These are phyloP conservation scores for Nemotelus nigrinus DNA, from an alignment of 2,888 invertebrate species.

Conservation along the genomic window DNA sequence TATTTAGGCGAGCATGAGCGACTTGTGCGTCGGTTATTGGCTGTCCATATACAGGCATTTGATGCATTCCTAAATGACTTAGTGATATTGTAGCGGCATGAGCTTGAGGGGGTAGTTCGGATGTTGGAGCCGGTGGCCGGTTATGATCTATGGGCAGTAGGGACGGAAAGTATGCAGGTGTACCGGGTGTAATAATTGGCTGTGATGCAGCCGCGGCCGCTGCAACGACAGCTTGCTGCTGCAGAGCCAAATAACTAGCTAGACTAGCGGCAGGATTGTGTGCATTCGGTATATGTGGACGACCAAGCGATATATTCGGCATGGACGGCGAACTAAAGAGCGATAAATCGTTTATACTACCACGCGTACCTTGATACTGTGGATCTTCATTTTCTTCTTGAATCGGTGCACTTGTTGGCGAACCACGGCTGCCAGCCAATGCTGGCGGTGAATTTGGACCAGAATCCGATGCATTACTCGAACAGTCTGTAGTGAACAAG, in stretches of 20 bases:
- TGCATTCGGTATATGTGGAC: conserved; percentile 72
- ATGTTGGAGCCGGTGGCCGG: conserved; percentile 54
- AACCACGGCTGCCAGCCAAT: conserved; percentile 70
- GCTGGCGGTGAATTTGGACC: conserved; percentile 81
- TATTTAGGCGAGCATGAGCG: conserved; percentile 75
- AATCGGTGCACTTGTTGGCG: conserved; percentile 76
- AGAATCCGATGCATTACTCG: conserved; percentile 75
- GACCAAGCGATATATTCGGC: conserved; percentile 95
- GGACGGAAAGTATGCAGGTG: conserved; percentile 61
- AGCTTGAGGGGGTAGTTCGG: conserved; percentile 62
- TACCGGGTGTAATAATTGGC: conserved; percentile 55
- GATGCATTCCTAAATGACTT: conserved; percentile 52
- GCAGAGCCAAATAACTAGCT: conserved; percentile 60
- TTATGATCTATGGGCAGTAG: conserved; percentile 59
- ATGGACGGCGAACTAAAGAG: conserved; percentile 95
- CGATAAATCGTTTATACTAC: conserved; percentile 77
- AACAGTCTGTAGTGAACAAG: conserved; percentile 63
- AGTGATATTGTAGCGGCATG: conserved; percentile 55
- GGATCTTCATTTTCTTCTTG: conserved; percentile 84
- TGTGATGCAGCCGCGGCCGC: conserved; percentile 54
- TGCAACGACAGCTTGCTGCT: conserved; percentile 57
- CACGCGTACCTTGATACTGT: conserved; percentile 71
- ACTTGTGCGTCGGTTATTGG: conserved; percentile 74
- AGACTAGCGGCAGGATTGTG: conserved; percentile 58
- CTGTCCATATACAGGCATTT: conserved; percentile 59